Conservation (phyloP, 2,113 vertebrate genomes). For the Mesocricetus auratus region DNA sequence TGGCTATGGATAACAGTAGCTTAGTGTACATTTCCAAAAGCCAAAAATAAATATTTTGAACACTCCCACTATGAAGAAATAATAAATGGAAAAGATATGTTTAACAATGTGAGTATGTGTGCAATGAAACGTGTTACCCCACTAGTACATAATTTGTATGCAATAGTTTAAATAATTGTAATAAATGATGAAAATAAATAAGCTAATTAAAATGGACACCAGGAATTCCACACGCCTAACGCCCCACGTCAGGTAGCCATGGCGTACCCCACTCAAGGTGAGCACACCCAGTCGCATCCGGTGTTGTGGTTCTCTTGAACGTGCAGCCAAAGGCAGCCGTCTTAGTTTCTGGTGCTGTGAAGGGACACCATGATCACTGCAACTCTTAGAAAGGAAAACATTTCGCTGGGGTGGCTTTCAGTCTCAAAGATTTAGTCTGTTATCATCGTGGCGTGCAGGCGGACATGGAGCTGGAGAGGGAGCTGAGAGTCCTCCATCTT, state of each 20-base stretch:
- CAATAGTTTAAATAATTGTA: not conserved
- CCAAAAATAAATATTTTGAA: not conserved
- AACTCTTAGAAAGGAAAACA: not conserved
- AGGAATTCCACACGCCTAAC: not conserved
- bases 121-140: not conserved
- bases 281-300: not conserved
- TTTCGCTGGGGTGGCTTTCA: not conserved
- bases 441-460: not conserved
- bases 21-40: not conserved
- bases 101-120: not conserved
- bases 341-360: not conserved
- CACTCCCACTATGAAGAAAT: not conserved
- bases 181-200: not conserved
- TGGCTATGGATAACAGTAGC: not conserved
- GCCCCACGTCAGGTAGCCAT: not conserved
- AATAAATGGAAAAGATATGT: not conserved
- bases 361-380: not conserved
- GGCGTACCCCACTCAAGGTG: not conserved
- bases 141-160: not conserved
- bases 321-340: not conserved
- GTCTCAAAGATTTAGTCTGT: not conserved
- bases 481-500: not conserved
- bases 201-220: not conserved
- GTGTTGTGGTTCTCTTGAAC: not conserved
- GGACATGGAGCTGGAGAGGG: not conserved